Conservation (phyloP, 2,797 vertebrate species). For the Amazona ochrocephala region DNA sequence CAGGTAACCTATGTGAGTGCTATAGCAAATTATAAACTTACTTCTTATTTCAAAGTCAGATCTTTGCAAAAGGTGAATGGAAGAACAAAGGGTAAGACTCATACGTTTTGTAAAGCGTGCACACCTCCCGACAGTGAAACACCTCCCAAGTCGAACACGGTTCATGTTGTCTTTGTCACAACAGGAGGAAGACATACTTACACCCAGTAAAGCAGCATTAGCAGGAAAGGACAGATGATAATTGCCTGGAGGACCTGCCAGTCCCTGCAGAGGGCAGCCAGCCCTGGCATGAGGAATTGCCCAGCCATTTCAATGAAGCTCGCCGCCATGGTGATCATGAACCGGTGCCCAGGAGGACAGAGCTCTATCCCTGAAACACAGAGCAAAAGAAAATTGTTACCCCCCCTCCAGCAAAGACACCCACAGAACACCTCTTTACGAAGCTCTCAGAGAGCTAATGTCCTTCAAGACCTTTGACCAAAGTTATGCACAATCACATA, state of each 20-base stretch:
- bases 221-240: slow-evolving; percentile 94
- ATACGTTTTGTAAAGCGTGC: accelerated
- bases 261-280: slow-evolving; percentile 92
- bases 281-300: slow-evolving; percentile 95
- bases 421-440: background rate
- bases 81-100: background rate
- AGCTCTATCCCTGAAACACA: slow-evolving; percentile 92
- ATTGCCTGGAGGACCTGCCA: slow-evolving; percentile 96
- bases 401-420: background rate
- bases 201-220: slow-evolving; percentile 93
- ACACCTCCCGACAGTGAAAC: accelerated
- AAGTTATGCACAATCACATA: background rate
- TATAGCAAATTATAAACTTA: background rate
- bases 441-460: background rate
- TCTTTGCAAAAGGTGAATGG: background rate
- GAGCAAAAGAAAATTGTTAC: background rate
- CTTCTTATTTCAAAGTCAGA: background rate
- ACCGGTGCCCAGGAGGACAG: slow-evolving; percentile 90
- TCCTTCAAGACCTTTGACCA: background rate
- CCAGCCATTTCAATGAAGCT: slow-evolving; percentile 93
- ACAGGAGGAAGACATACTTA: slow-evolving; percentile 79
- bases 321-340: slow-evolving; percentile 97
- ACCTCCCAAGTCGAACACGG: background rate
- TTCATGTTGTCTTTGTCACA: accelerated
- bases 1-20: accelerated